phyloP scores from a whole-genome alignment of 2,797 vertebrate genomes.

The Babyrousa celebensis region DNA sequence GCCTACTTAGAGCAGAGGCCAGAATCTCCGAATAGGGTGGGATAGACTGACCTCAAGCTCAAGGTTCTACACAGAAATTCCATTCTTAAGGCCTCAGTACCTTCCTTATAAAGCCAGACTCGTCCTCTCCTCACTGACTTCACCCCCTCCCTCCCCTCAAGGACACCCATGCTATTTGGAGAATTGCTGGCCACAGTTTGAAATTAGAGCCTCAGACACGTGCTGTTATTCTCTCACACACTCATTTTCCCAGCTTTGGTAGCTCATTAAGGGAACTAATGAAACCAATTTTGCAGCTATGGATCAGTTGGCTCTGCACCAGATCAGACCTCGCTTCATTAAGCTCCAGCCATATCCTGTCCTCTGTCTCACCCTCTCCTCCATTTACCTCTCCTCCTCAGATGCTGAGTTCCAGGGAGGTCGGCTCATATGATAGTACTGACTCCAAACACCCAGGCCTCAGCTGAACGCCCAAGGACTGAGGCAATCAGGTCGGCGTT shows the following conservation, averaged over 20 bases:
- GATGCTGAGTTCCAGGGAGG: neutral
- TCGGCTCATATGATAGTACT: neutral
- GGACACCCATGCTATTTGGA: neutral
- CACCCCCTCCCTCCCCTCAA: neutral
- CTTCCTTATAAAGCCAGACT: neutral
- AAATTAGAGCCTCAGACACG: conserved; percentile 62
- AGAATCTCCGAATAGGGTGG: neutral
- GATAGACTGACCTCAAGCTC: neutral
- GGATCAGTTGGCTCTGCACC: conserved; percentile 74
- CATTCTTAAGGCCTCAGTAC: neutral
- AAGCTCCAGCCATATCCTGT: conserved; percentile 58
- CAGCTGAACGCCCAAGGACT: neutral
- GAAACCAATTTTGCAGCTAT: conserved; percentile 75
- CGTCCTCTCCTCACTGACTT: neutral
- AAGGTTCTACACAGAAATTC: conserved; percentile 1
- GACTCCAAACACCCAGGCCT: neutral
- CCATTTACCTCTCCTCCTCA: conserved; percentile 23
- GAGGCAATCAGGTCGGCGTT: neutral
- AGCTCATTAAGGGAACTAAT: conserved; percentile 78
- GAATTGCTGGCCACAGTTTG: conserved; percentile 33
- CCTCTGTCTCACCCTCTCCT: neutral
- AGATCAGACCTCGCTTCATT: conserved; percentile 65
- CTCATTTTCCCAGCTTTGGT: conserved; percentile 71
- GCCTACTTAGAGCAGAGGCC: neutral
- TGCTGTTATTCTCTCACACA: conserved; percentile 61